Evolutionary conservation across 2,113 vertebrate species (phyloP), one percentile per base, ranked within the genome.

Genomic region (Channa maculata): DNA sequence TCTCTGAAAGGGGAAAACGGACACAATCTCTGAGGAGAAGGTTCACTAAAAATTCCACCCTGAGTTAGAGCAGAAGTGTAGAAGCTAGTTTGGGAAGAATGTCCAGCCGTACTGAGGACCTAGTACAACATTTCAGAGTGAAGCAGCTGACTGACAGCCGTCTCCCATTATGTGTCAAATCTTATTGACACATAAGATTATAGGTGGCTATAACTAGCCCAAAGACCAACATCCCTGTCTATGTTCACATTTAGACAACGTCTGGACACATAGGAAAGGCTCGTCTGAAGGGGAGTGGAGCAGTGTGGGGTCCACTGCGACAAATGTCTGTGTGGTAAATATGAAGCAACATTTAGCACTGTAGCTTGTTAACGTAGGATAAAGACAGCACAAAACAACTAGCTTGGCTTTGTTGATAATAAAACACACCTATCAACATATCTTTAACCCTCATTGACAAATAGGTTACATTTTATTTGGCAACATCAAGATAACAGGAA

Each of bases 11-110:
- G 6, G 9, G 58, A 49, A 49, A 49, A 68, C 37, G 44, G 57
- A 69, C 51, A 44, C 12, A 12, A 62, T 33, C 39, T 57, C 12
- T 24, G 49, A 62, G 39, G 46, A 46, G 49, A 50, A 48, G 63
- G 61, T 66, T 82, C 91, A 84, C 87, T 80, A 79, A 87, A 91
- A 92, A 93, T 92, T 91, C 88, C 90, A 81, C 75, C 88, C 84
- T 71, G 66, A 76, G 88, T 92, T 93, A 91, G 93, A 94, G 92
- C 92, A 88, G 90, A 90, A 87, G 89, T 24, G 62, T 88, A 85
- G 90, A 92, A 90, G 92, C 85, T 90, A 91, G 84, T 92, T 92
- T 88, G 71, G 71, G 84, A 92, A 92, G 93, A 94, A 94, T 94
- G 90, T 82, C 65, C 82, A 76, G 74, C 74, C 78, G 83, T 76